phyloP scores from a whole-genome alignment of 2,888 invertebrate genomes.

The Heterodera filipjevi region DNA sequence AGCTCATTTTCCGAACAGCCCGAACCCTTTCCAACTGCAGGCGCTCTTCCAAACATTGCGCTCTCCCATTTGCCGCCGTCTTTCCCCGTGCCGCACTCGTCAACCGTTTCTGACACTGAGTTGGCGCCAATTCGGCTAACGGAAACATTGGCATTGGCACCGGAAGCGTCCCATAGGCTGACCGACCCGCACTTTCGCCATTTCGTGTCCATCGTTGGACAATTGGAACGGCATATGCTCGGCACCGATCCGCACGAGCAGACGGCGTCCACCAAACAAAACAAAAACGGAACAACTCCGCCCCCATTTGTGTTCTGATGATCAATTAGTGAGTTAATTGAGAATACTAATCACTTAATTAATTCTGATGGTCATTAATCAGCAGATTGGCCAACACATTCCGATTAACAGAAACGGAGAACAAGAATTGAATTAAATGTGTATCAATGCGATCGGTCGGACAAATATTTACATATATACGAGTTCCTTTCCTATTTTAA shows the following conservation, averaged over 20 bases:
- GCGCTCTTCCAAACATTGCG: background rate
- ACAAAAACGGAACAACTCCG: slow-evolving; percentile 7
- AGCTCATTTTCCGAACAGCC: too few species aligned
- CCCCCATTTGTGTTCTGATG: slow-evolving; percentile 27
- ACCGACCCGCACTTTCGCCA: slow-evolving; percentile 52
- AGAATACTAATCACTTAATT: background rate
- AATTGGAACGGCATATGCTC: slow-evolving; percentile 57
- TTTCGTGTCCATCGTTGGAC: slow-evolving; percentile 53
- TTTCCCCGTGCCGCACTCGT: background rate
- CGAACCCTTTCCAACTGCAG: background rate
- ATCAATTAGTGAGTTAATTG: background rate
- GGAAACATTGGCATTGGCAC: slow-evolving; percentile 47
- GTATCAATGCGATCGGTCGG: too few species aligned
- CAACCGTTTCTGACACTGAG: background rate
- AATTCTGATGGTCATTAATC: background rate
- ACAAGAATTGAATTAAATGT: too few species aligned
- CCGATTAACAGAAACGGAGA: too few species aligned
- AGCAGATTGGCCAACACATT: background rate
- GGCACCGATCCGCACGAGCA: slow-evolving; percentile 13
- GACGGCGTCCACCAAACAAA: background rate
- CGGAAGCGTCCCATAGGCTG: slow-evolving; percentile 50
- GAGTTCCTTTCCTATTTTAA: too few species aligned
- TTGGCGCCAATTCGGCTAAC: slow-evolving; percentile 41
- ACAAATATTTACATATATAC: too few species aligned
- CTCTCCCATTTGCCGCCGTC: background rate